Percentiles rank a stretch among this genome's conserved stretches.
Evolutionary conservation across 2,113 vertebrate species (phyloP).

Genomic region (Orthonyx spaldingii): DNA sequence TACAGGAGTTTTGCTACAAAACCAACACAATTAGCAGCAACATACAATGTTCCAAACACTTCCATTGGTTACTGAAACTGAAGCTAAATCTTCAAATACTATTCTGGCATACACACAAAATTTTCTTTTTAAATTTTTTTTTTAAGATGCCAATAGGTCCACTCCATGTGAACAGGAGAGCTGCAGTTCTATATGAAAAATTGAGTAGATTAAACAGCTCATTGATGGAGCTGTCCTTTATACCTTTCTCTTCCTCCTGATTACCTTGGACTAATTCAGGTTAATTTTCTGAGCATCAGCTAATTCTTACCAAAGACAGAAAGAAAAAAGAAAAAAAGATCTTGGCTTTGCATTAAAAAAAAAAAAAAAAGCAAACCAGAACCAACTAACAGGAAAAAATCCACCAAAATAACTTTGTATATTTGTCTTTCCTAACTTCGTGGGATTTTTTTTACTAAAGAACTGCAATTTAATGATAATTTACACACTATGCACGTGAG

Average conservation of each 20-base stretch:
- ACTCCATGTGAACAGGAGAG: neutral
- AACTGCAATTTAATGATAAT: neutral
- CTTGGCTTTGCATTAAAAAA: neutral
- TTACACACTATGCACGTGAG: accelerated
- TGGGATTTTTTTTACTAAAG: neutral
- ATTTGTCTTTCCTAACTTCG: neutral
- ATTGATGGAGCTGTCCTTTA: neutral
- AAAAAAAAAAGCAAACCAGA: neutral
- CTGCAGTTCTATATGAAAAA: neutral
- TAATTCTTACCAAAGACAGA: neutral
- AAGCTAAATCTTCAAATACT: neutral
- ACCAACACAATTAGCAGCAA: neutral
- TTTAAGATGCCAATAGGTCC: neutral
- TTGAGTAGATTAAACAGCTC: neutral
- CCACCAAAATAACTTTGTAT: neutral
- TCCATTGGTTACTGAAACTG: neutral
- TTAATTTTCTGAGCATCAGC: neutral
- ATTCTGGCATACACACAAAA: neutral
- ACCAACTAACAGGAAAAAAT: accelerated
- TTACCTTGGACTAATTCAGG: neutral
- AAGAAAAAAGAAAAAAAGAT: neutral
- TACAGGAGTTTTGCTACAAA: neutral
- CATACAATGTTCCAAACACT: neutral
- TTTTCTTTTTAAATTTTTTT: neutral
- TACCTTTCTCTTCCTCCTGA: neutral